Evolutionary conservation across 2,888 invertebrate species (phyloP).

Genomic region (Cylindroiulus punctatus): DNA sequence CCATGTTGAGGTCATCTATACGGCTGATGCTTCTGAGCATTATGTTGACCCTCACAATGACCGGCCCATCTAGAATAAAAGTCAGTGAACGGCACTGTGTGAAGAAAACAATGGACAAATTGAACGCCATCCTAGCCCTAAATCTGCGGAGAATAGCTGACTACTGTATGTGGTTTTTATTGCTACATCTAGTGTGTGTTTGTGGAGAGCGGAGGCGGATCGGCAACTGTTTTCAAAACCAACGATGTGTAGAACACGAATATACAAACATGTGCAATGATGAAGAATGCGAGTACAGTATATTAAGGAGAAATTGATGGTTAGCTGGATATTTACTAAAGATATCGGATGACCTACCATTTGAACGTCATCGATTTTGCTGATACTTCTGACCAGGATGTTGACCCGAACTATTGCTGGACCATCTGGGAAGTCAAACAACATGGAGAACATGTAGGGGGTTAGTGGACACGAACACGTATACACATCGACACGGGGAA

Average conservation of each 20-base stretch:
- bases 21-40: constrained; percentile 97
- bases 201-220: constrained; percentile 15
- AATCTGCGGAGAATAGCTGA: neutral
- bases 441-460: constrained; percentile 50
- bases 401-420: constrained; percentile 97
- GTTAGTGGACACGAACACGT: constrained; percentile 24
- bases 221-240: constrained; percentile 26
- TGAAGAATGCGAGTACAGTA: neutral
- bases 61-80: constrained; percentile 82
- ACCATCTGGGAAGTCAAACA: constrained; percentile 75
- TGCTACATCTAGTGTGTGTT: neutral
- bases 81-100: constrained; percentile 37
- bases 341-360: constrained; percentile 82
- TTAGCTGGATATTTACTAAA: constrained; percentile 11
- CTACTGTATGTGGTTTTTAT: neutral
- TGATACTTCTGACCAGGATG: constrained; percentile 97
- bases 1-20: constrained; percentile 99
- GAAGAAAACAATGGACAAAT: neutral
- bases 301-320: neutral
- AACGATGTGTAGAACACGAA: neutral
- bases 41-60: constrained; percentile 96
- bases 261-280: constrained; percentile 31
- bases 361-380: constrained; percentile 98
- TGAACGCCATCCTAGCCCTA: neutral
- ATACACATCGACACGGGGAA: neutral